A percentile compares a stretch with the other conserved stretches of the same genome.
Evolutionary conservation across 1,140 invertebrate genomes (phyloP).

Genomic region (Neodiprion fabricii): DNA sequence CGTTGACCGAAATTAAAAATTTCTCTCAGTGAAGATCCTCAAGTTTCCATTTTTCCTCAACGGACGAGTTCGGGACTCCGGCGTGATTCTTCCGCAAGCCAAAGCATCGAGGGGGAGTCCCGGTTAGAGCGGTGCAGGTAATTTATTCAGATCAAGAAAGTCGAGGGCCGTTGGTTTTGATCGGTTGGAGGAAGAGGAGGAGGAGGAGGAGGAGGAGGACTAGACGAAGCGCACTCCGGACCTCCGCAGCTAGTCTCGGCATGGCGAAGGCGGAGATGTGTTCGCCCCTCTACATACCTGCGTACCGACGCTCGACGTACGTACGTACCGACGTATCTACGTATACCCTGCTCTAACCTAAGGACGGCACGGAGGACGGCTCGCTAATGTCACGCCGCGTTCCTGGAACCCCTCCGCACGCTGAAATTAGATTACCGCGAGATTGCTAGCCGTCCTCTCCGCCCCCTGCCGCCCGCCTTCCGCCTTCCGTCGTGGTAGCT

Average conservation of each 20-base stretch:
- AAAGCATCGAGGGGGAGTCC: no score
- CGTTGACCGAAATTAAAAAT: no score
- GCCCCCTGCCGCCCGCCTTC: background rate
- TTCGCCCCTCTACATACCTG: no score
- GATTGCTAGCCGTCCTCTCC: conserved; percentile 48
- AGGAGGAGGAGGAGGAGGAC: conserved; percentile 12
- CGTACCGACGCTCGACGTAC: conserved; percentile 8
- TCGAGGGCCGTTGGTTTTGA: background rate
- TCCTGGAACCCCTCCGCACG: conserved; percentile 53
- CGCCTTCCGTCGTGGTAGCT: background rate
- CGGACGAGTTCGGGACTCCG: no score
- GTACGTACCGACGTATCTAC: conserved; percentile 31
- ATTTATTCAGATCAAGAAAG: background rate
- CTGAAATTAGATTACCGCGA: conserved; percentile 57
- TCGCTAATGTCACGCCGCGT: conserved; percentile 52
- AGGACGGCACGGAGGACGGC: conserved; percentile 37
- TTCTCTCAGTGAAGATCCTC: no score
- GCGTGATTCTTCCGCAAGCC: no score
- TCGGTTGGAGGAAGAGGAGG: conserved; percentile 16
- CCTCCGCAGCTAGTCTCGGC: background rate
- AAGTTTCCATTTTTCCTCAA: no score
- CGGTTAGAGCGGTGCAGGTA: background rate
- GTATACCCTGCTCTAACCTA: conserved; percentile 25
- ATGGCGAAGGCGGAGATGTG: no score
- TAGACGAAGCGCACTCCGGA: conserved; percentile 12